phyloP scores from a whole-genome alignment of 2,888 invertebrate genomes.

The Spodoptera picta region DNA sequence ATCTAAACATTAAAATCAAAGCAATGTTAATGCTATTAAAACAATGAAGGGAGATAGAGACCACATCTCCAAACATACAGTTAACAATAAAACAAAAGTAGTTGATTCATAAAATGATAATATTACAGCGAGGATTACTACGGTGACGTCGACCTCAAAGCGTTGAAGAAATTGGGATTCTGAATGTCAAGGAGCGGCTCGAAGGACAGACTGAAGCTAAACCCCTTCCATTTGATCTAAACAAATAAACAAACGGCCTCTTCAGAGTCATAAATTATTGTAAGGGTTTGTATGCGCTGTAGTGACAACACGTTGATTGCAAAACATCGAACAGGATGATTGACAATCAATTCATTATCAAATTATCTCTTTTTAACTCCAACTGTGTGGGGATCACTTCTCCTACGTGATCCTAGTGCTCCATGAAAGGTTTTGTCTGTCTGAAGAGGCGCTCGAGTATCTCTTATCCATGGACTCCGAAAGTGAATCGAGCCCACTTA shows the following conservation, averaged over 20 bases:
- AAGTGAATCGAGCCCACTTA: slow-evolving; percentile 46
- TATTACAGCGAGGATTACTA: slow-evolving; percentile 96
- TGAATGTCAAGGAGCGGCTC: slow-evolving; percentile 88
- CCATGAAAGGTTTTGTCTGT: slow-evolving; percentile 64
- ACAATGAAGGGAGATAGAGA: background rate
- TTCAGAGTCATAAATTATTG: slow-evolving; percentile 57
- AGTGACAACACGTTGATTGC: slow-evolving; percentile 38
- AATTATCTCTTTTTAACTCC: slow-evolving; percentile 9
- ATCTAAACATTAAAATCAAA: background rate
- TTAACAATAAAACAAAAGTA: slow-evolving; percentile 7
- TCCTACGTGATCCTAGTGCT: slow-evolving; percentile 35
- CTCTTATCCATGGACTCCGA: slow-evolving; percentile 42
- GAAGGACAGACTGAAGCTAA: slow-evolving; percentile 84
- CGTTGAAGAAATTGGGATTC: slow-evolving; percentile 94
- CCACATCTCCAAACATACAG: background rate
- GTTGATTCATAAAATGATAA: slow-evolving; percentile 44
- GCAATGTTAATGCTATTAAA: background rate
- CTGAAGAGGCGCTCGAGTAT: slow-evolving; percentile 78
- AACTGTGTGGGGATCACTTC: slow-evolving; percentile 33
- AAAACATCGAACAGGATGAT: slow-evolving; percentile 41
- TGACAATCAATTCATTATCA: slow-evolving; percentile 40
- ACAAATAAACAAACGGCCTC: slow-evolving; percentile 54
- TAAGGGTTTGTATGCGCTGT: slow-evolving; percentile 27
- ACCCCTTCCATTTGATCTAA: slow-evolving; percentile 78
- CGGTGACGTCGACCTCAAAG: slow-evolving; percentile 96